Evolutionary conservation across 2,888 invertebrate species (phyloP).

Genomic region (Crepidodera aurea): DNA sequence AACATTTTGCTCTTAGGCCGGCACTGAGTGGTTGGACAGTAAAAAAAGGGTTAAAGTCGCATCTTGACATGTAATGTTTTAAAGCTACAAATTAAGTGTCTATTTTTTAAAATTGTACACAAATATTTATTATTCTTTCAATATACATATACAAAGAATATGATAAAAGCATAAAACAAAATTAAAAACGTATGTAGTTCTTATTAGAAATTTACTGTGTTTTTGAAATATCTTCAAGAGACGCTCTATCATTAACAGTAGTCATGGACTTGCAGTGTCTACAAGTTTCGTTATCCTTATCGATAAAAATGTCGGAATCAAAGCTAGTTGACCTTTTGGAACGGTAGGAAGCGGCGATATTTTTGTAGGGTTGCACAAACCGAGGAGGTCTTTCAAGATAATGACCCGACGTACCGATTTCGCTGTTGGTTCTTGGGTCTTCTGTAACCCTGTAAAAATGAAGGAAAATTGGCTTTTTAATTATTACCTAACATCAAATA

Average conservation of each 20-base stretch:
- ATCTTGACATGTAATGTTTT: too few relatives aligned
- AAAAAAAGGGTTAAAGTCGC: too few relatives aligned
- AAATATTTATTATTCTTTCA: too few relatives aligned
- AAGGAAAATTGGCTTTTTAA: too few relatives aligned
- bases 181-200: too few relatives aligned
- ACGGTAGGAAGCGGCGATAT: conserved; percentile 49
- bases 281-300: conserved; percentile 25
- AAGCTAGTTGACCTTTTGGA: conserved; percentile 55
- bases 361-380: conserved; percentile 42
- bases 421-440: conserved; percentile 67
- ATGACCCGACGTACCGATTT: conserved; percentile 70
- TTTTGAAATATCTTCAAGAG: conserved; percentile 33
- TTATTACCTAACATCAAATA: too few relatives aligned
- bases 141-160: too few relatives aligned
- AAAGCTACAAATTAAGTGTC: too few relatives aligned
- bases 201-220: conserved; percentile 3
- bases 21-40: too few relatives aligned
- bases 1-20: too few relatives aligned
- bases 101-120: too few relatives aligned
- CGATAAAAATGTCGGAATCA: conserved; percentile 45
- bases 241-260: conserved; percentile 37
- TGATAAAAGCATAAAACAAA: too few relatives aligned
- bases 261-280: conserved; percentile 48
- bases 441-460: conserved; percentile 64
- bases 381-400: conserved; percentile 64